These are phyloP conservation scores for Ceuthmochares aereus DNA, from an alignment of 2,113 vertebrate species.

Conservation along the genomic window DNA sequence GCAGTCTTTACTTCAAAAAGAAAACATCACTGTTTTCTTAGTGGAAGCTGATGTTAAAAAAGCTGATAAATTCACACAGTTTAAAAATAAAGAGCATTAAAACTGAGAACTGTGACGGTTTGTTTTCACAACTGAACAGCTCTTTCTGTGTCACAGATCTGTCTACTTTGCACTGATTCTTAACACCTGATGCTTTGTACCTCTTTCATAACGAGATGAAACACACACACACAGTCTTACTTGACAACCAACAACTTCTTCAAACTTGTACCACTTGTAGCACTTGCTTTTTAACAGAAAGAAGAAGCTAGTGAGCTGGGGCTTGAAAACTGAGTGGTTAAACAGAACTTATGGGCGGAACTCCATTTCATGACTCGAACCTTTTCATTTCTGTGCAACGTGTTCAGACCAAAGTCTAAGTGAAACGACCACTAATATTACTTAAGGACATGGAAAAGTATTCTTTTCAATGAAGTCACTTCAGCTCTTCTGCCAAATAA, in stretches of 20 bases:
- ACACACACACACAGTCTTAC: rapidly evolving
- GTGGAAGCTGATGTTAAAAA: not conserved
- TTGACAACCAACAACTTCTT: not conserved
- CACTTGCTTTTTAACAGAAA: not conserved
- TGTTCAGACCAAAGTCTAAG: not conserved
- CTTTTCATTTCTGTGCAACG: not conserved
- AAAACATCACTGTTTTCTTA: not conserved
- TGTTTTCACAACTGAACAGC: not conserved
- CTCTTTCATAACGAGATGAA: not conserved
- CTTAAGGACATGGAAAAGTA: not conserved
- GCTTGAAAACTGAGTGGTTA: not conserved
- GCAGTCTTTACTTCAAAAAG: not conserved
- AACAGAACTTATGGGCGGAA: not conserved
- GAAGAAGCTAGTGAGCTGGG: not conserved
- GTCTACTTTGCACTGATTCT: not conserved
- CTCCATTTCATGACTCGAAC: slow-evolving; percentile 6
- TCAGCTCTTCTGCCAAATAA: not conserved
- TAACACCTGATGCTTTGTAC: not conserved
- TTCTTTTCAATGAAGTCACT: not conserved
- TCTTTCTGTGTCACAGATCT: not conserved
- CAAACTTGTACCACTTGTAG: not conserved
- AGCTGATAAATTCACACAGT: not conserved
- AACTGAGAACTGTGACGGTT: not conserved
- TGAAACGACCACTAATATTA: not conserved
- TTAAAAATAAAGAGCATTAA: not conserved